A percentile compares a stretch with the other conserved stretches of the same genome.
These are phyloP conservation scores for Heteronetta atricapilla DNA, from an alignment of 2,113 vertebrate species.

Conservation along the genomic window DNA sequence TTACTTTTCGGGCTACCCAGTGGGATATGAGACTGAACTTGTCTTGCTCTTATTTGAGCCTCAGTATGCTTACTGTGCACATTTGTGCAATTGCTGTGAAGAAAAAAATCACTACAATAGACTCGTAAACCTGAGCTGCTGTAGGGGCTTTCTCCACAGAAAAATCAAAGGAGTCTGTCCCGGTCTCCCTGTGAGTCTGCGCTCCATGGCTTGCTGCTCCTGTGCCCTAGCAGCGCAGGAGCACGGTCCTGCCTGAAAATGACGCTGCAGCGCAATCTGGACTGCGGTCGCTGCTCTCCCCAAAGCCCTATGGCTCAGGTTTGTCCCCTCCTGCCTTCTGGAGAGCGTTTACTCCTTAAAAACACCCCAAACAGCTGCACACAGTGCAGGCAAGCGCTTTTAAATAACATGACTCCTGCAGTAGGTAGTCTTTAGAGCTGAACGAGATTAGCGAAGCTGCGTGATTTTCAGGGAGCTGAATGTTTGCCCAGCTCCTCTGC, in stretches of 20 bases:
- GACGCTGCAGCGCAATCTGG: not conserved
- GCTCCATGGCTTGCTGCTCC: not conserved
- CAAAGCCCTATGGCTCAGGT: not conserved
- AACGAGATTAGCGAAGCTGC: not conserved
- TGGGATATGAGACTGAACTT: constrained; percentile 7
- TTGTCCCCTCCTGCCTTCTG: not conserved
- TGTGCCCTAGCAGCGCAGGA: not conserved
- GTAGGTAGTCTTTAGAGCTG: not conserved
- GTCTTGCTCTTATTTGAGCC: constrained; percentile 3
- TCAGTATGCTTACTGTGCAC: constrained; percentile 41
- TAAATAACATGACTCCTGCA: constrained; percentile 22
- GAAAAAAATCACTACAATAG: constrained; percentile 8
- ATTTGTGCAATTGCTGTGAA: constrained; percentile 29
- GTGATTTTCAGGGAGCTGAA: not conserved
- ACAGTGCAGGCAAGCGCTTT: not conserved
- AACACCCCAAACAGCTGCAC: not conserved
- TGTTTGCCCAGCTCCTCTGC: not conserved
- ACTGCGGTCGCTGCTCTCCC: not conserved
- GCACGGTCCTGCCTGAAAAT: not conserved
- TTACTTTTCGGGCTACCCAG: constrained; percentile 11
- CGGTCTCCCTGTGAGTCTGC: not conserved
- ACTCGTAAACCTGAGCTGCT: constrained; percentile 16
- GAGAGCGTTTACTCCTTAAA: not conserved
- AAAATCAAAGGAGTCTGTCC: not conserved
- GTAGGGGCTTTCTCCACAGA: not conserved